These are phyloP conservation scores for Monopterus albus DNA, from an alignment of 2,113 vertebrate genomes.

Conservation along the genomic window DNA sequence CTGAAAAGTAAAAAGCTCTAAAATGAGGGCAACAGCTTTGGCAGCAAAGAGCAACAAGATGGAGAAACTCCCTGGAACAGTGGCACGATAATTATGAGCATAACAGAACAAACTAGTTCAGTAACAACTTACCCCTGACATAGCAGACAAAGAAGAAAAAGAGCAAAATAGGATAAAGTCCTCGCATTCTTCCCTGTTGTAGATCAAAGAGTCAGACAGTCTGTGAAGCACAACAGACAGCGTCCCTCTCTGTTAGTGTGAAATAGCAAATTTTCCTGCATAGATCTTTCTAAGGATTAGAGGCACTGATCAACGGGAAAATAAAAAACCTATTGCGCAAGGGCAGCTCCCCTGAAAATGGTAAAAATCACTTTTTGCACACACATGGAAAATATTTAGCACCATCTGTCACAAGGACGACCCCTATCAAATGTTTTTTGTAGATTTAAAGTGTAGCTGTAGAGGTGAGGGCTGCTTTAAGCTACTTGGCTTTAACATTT, in stretches of 20 bases:
- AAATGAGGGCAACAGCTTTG: not conserved
- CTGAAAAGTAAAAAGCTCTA: slow-evolving; percentile 4
- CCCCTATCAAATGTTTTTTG: slow-evolving; percentile 38
- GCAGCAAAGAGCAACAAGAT: not conserved
- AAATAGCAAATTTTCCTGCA: slow-evolving; percentile 36
- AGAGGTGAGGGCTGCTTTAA: slow-evolving; percentile 7
- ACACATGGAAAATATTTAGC: slow-evolving; percentile 83
- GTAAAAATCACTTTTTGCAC: slow-evolving; percentile 57
- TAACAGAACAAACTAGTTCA: slow-evolving; percentile 5
- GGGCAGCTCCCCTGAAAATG: slow-evolving; percentile 57
- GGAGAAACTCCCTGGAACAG: no score
- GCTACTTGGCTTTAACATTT: slow-evolving; percentile 9
- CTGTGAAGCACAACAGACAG: slow-evolving; percentile 15
- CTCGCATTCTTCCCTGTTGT: slow-evolving; percentile 53
- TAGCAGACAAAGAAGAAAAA: slow-evolving; percentile 44
- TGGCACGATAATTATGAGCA: no score
- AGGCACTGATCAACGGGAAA: slow-evolving; percentile 29
- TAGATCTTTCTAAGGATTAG: slow-evolving; percentile 26
- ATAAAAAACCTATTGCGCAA: slow-evolving; percentile 61
- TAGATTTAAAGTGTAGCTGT: slow-evolving; percentile 16
- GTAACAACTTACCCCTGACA: slow-evolving; percentile 62
- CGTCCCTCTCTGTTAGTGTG: not conserved
- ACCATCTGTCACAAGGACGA: slow-evolving; percentile 73
- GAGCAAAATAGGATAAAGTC: slow-evolving; percentile 55
- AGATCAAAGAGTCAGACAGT: slow-evolving; percentile 5